phyloP scores from a whole-genome alignment of 2,888 invertebrate species.

The Synanthedon myopaeformis region DNA sequence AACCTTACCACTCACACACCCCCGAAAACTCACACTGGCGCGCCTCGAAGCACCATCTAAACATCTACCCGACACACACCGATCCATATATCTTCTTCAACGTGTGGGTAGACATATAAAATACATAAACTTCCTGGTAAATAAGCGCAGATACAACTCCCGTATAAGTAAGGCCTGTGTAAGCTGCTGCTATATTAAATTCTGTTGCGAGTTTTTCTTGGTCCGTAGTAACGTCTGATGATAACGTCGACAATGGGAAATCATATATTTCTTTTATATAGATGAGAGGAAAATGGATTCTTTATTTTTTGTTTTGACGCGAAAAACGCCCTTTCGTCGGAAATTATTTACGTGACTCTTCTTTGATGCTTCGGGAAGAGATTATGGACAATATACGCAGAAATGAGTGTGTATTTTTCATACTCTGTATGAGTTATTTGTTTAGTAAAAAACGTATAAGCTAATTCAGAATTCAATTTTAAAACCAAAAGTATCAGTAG shows the following conservation, averaged over 20 bases:
- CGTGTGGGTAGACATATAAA: constrained; percentile 41
- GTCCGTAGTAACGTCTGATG: constrained; percentile 33
- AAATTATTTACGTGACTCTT: constrained; percentile 37
- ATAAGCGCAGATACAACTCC: constrained; percentile 60
- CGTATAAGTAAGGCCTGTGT: constrained; percentile 46
- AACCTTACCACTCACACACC: constrained; percentile 52
- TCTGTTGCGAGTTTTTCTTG: constrained; percentile 49
- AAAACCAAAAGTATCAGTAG: neutral
- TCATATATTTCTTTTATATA: constrained; percentile 43
- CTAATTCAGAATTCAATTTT: neutral
- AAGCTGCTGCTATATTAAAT: constrained; percentile 60
- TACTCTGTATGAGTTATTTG: neutral
- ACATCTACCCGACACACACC: constrained; percentile 26
- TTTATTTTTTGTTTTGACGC: constrained; percentile 33
- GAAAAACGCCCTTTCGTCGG: constrained; percentile 18
- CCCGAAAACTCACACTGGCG: constrained; percentile 33
- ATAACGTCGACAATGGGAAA: constrained; percentile 46
- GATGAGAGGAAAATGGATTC: constrained; percentile 33
- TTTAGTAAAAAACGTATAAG: neutral
- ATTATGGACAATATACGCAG: neutral
- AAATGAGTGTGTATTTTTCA: neutral
- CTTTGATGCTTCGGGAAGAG: constrained; percentile 1
- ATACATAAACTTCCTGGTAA: constrained; percentile 66
- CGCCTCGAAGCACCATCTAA: constrained; percentile 26
- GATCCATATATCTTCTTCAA: constrained; percentile 25